Percentiles rank a stretch among this genome's conserved stretches.
Conservation (phyloP, 2,113 vertebrate species). For the Eclectus roratus region DNA sequence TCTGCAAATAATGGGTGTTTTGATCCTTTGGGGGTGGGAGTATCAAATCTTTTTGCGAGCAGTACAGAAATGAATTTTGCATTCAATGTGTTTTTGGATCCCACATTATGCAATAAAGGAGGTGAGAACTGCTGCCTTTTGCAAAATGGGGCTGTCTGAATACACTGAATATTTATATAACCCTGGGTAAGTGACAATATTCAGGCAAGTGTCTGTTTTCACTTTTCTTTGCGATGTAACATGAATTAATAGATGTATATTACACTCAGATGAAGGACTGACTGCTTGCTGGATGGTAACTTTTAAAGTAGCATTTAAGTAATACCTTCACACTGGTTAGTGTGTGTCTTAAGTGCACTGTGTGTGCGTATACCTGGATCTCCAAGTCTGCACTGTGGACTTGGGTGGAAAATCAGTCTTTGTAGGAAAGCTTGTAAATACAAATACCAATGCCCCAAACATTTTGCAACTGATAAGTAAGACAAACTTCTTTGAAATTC, state of each 20-base stretch:
- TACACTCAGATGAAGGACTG: background rate
- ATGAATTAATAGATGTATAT: background rate
- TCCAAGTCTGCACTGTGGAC: background rate
- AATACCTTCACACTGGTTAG: background rate
- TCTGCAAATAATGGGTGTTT: background rate
- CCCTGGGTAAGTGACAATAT: background rate
- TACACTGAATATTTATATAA: background rate
- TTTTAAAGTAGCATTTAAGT: background rate
- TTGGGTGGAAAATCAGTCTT: background rate
- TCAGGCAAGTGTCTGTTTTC: background rate
- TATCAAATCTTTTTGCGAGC: background rate
- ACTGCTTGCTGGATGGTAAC: background rate
- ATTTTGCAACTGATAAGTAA: background rate
- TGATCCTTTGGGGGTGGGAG: background rate
- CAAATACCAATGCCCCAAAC: background rate
- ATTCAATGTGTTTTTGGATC: background rate
- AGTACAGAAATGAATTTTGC: background rate
- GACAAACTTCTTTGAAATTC: background rate
- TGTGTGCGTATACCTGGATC: fast-evolving
- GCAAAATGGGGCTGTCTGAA: background rate
- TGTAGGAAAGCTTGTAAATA: background rate
- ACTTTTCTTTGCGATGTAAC: background rate
- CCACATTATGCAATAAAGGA: background rate
- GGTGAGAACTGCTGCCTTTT: background rate
- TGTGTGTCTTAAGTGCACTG: no score